Evolutionary conservation across 2,888 invertebrate species (phyloP).

Genomic region (Leptinotarsa haldemani): DNA sequence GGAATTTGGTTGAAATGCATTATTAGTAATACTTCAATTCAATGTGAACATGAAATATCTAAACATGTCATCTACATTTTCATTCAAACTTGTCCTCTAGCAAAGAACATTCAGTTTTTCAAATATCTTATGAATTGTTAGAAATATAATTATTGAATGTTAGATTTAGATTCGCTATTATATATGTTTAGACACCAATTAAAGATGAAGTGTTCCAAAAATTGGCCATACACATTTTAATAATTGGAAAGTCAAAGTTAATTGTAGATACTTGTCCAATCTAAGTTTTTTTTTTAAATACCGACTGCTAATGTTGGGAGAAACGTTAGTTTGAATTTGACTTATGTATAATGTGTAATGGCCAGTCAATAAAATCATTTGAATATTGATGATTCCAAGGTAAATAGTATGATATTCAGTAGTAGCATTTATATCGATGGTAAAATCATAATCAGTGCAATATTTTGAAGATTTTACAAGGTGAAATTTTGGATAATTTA

Average conservation of each 20-base stretch:
- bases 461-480: background rate
- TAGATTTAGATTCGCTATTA: conserved; percentile 31
- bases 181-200: conserved; percentile 31
- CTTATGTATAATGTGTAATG: background rate
- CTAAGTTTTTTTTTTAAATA: no score
- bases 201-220: conserved; percentile 28
- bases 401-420: conserved; percentile 4
- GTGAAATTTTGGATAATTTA: conserved; percentile 4
- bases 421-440: conserved; percentile 10
- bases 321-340: background rate
- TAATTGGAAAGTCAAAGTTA: background rate
- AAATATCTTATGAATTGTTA: conserved; percentile 20
- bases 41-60: background rate
- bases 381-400: background rate
- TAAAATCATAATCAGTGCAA: conserved; percentile 1
- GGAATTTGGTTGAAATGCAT: no score
- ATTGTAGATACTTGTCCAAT: background rate
- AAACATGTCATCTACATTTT: background rate
- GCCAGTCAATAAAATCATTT: background rate
- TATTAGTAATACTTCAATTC: no score
- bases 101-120: background rate
- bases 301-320: no score
- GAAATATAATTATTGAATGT: conserved; percentile 26
- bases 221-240: conserved; percentile 11
- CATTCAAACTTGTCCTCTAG: background rate